Evolutionary conservation across 2,797 vertebrate species (phyloP), one percentile per base, ranked within the genome.

Genomic region (Macropus fuliginosus): DNA sequence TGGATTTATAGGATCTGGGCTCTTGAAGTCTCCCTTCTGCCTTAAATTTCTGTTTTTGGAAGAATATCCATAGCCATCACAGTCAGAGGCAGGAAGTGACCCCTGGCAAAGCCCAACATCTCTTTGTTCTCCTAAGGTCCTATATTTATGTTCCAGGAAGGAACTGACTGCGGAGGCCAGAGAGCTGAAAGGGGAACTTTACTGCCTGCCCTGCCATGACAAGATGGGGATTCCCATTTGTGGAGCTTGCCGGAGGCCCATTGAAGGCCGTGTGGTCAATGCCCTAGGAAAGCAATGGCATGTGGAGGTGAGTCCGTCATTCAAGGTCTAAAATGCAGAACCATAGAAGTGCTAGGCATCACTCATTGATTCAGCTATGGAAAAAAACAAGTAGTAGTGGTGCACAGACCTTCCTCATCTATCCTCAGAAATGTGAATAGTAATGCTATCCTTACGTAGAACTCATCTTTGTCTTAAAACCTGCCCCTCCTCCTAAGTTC

Each of bases 151-250:
- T 94, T 95, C 46, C 95, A 99, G 99, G 97, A 99, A 99, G 96
- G 99, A 99, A 97, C 98, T 99, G 98, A 99, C 98, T 0, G 98
- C 98, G 0, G 99, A 99, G 95, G 99, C 99, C 8, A 98, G 98
- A 13, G 99, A 99, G 40, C 98, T 99, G 96, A 99, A 99, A 96
- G 98, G 98, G 0, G 98, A 99, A 4, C 98, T 99, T 34, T 99
- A 98, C 2, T 99, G 99, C 94, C 96, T 99, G 94, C 99, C 99
- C 0, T 99, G 99, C 96, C 99, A 99, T 0, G 99, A 99, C 98
- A 99, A 99, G 97, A 99, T 99, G 99, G 99, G 98, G 0, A 98
- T 99, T 91, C 99, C 99, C 74, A 99, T 99, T 98, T 99, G 99
- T 0, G 99, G 99, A 1, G 99, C 99, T 34, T 99, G 99, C 92